Evolutionary conservation across 1,140 invertebrate species (phyloP), one percentile per base, ranked within the genome.

Genomic region (Drosophila obscura): DNA sequence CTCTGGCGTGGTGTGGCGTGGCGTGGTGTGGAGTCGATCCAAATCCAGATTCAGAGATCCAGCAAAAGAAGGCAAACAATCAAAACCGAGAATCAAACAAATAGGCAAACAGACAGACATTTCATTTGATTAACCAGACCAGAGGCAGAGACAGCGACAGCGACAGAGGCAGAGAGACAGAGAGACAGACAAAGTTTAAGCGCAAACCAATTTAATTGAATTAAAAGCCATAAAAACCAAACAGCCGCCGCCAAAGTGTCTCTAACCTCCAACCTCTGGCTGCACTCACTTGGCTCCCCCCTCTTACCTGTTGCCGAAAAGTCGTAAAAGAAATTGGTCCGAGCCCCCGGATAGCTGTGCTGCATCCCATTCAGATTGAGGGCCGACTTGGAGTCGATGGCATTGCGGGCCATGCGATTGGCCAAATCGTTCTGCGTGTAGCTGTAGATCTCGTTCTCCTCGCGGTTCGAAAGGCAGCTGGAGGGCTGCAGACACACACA

Each of bases 371-470:
- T 91, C 56, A 91, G 67, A 82, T 91, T 91, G 48, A 91, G 73
- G 13, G 90, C 80, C 74, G 90, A 91, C 77, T 91, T 91, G 16
- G 88, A 91, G 75, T 91, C 90, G 77, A 91, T 91, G 66, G 83
- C 90, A 46, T 83, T 91, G 56, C 90, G 74, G 45, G 90, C 90
- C 90, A 91, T 91, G 4, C 90, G 80, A 73, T 90, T 90, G 60
- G 85, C 90, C 82, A 91, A 88, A 71, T 91, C 90, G 63, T 91
- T 91, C 53, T 91, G 90, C 26, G 90, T 95, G 80, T 96, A 97
- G 60, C 96, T 96, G 91, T 97, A 97, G 88, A 97, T 97, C 92
- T 97, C 96, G 87, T 98, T 97, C 92, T 97, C 96, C 93, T 98
- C 97, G 83, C 96, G 96, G 92, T 97, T 96, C 68, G 96, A 96